Conservation (phyloP, 2,888 invertebrate genomes). For the Drosophila fulvimacula region DNA sequence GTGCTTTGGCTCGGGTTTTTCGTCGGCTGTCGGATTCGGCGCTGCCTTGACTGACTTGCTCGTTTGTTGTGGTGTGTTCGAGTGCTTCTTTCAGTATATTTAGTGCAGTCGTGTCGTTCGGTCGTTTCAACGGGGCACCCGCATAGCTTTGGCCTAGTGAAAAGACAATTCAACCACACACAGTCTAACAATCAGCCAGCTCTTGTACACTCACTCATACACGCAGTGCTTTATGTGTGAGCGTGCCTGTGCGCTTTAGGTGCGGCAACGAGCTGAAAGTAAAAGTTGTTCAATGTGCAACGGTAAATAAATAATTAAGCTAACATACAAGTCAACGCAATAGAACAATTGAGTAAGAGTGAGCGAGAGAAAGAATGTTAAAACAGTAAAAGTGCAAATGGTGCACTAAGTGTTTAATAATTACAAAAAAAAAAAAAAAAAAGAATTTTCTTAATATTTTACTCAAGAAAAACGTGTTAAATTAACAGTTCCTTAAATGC, state of each 20-base stretch:
- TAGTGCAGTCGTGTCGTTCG: constrained; percentile 82
- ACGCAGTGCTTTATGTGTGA: constrained; percentile 20
- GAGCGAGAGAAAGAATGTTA: constrained; percentile 9
- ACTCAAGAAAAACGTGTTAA: constrained; percentile 7
- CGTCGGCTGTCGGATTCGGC: constrained; percentile 33
- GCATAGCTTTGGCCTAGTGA: constrained; percentile 55
- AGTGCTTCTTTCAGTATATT: constrained; percentile 78
- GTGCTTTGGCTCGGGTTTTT: constrained; percentile 46
- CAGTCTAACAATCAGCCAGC: constrained; percentile 19
- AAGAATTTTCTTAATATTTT: constrained; percentile 7
- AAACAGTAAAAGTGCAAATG: constrained; percentile 37
- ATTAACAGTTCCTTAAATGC: constrained; percentile 18
- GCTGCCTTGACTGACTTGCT: constrained; percentile 32
- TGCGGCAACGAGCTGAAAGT: constrained; percentile 66
- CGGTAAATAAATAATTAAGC: constrained; percentile 63
- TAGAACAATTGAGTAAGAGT: constrained; percentile 14
- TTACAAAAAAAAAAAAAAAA: background rate
- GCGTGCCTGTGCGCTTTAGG: constrained; percentile 48
- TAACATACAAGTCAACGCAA: constrained; percentile 15
- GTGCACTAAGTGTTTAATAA: constrained; percentile 44
- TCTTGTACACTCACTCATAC: constrained; percentile 18
- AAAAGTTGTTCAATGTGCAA: constrained; percentile 67
- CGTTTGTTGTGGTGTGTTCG: constrained; percentile 46
- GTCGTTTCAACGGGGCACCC: constrained; percentile 72
- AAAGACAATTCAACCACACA: constrained; percentile 45